Base-by-base conservation (phyloP, 2,888 invertebrate species). In the Drosophila mulleri region DNA sequence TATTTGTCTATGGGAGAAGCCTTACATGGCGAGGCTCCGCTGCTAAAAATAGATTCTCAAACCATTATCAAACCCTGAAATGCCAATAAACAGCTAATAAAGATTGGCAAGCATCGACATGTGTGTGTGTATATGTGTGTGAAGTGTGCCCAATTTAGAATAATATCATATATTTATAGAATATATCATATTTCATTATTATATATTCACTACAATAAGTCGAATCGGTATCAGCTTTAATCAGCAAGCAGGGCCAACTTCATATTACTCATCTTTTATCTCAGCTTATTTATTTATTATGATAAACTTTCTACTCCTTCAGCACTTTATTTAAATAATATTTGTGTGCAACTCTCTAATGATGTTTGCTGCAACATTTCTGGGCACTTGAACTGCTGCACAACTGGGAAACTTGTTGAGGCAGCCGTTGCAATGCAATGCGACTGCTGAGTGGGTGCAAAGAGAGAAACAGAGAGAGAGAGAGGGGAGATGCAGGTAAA, bases 361-460 rank as follows among this genome's bases (percentile, higher is more conserved):
- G 18, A 58, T 56, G 37, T 37, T 59, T 63, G 63, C 59, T 39
- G 54, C 42, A 60, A 61, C 59, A 61, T 62, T 73, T 59, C 57
- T 52, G 57, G 8, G 59, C 67, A 68, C 57, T 81, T 65, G 45
- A 83, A 72, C 41, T 67, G 67, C 67, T 62, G 26, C 64, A 61
- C 60, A 82, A 53, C 53, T 66, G 35, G 54, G 41, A 54, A 86
- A 72, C 64, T 83, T 72, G 76, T 82, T 85, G 69, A 70, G 47
- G 63, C 71, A 59, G 35, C 65, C 47, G 70, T 62, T 32, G 53
- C 63, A 67, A 56, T 26, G 58, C 45, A 62, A 39, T 42, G 45
- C 32, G 37, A 44, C 44, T 26, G 35, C 12, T 26, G 26, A 11
- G 16, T 12, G 39, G 32, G 32, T 20, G 12, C 11, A 20, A 3